These are phyloP conservation scores for Myoxocephalus aenaeus DNA, from an alignment of 2,797 vertebrate genomes.

Conservation along the genomic window DNA sequence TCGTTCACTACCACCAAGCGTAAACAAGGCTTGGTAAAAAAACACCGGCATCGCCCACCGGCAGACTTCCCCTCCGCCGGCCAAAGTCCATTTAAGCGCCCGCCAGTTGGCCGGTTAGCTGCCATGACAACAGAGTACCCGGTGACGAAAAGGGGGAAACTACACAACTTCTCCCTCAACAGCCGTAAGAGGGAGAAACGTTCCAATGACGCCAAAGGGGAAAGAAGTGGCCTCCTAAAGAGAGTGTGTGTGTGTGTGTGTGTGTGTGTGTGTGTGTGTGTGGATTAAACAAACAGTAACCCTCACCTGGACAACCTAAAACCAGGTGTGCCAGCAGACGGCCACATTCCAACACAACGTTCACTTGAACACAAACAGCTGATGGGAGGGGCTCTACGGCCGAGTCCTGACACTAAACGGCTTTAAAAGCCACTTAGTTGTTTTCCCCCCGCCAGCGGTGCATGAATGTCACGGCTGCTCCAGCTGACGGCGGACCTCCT, in stretches of 20 bases:
- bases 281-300: slow-evolving; percentile 26
- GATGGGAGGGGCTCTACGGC: slow-evolving; percentile 33
- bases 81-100: slow-evolving; percentile 37
- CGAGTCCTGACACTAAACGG: slow-evolving; percentile 66
- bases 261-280: too few species aligned
- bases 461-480: slow-evolving; percentile 71
- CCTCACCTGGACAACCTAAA: slow-evolving; percentile 37
- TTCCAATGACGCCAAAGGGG: slow-evolving; percentile 25
- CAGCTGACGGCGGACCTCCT: background rate
- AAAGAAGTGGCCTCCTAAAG: slow-evolving; percentile 9
- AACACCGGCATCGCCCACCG: background rate
- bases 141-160: background rate
- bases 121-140: slow-evolving; percentile 63
- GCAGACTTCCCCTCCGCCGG: slow-evolving; percentile 35
- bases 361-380: background rate
- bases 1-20: background rate
- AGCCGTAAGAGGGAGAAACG: slow-evolving; percentile 41
- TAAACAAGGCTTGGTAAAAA: slow-evolving; percentile 33
- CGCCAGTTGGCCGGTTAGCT: slow-evolving; percentile 47
- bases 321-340: slow-evolving; percentile 17
- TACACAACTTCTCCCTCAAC: slow-evolving; percentile 55
- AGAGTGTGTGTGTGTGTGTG: background rate
- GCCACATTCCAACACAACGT: background rate
- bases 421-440: slow-evolving; percentile 69
- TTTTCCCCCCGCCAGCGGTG: slow-evolving; percentile 35